A percentile compares a stretch with the other conserved stretches of the same genome.
These are phyloP conservation scores for Delphinapterus leucas DNA, from an alignment of 2,113 vertebrate genomes.

Conservation along the genomic window DNA sequence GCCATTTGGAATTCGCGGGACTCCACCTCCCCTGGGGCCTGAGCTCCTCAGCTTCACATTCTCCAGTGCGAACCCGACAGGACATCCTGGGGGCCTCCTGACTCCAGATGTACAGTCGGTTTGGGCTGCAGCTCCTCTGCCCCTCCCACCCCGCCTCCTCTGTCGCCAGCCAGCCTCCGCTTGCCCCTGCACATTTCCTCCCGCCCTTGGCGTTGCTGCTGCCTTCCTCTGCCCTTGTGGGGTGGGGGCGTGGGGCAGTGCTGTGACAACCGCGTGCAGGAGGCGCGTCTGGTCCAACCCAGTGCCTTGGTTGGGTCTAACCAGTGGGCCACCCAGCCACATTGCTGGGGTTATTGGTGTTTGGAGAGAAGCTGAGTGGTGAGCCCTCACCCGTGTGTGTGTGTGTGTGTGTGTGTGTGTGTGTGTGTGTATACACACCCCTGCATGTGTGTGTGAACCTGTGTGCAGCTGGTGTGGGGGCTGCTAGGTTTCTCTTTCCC, in stretches of 20 bases:
- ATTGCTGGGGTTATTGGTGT: neutral
- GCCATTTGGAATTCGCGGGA: neutral
- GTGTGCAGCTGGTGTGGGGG: neutral
- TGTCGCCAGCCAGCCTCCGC: neutral
- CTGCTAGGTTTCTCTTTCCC: conserved; percentile 37
- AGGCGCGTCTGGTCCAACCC: neutral
- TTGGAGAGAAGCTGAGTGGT: neutral
- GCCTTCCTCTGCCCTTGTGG: neutral
- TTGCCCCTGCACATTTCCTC: neutral
- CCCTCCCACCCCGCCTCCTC: neutral
- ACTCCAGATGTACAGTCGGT: rapidly evolving
- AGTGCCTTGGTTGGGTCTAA: rapidly evolving
- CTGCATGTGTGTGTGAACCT: neutral
- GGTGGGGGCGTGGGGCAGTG: neutral
- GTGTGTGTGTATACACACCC: too few species aligned
- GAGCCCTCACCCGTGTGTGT: neutral
- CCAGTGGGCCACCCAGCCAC: neutral
- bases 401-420: neutral
- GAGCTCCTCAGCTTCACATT: neutral
- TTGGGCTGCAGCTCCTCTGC: neutral
- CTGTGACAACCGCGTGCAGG: neutral
- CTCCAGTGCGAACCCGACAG: neutral
- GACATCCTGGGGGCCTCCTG: neutral
- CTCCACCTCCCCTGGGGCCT: neutral
- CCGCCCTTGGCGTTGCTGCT: neutral